Base-by-base conservation (phyloP, 2,888 invertebrate genomes). In the Drosophila demipolita region DNA sequence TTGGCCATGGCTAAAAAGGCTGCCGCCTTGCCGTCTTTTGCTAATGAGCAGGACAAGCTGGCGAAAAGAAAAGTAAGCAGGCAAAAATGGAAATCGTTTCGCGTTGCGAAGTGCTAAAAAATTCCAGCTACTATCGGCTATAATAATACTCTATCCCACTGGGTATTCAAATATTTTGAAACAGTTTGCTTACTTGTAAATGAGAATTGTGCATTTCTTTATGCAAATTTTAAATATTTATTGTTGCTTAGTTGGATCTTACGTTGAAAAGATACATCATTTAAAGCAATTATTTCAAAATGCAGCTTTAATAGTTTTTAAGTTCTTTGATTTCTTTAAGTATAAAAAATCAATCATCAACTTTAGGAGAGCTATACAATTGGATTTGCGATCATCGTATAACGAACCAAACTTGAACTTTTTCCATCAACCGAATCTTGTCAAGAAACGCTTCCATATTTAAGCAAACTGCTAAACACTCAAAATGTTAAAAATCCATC, bases 1-100 rank as follows among this genome's bases (percentile, higher is more conserved):
- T 59, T 72, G 40, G 57, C 73, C 48, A 53, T 48, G 78, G 53
- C 73, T 75, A 75, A 75, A 75, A 80, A 80, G 70, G 77, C 80
- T 74, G 76, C 76, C 75, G 55, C 55, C 12, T 55, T n/a, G 23
- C 38, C 38, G 35, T 63, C 80, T 52, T 66, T 87, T 67, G 86
- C 86, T 87, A 87, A 87, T 87, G 86, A 87, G 86, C 86, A 83
- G 87, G 87, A 87, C 86, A 87, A 87, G 86, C 89, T 84, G 85
- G 82, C 90, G 85, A 89, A 85, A 85, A 89, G 90, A 85, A 85
- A 85, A 85, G 85, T 85, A 82, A 87, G 67, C 75, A 83, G 72
- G 71, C 81, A 69, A 73, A 76, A 80, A 76, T 72, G 82, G 71
- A 82, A 89, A 85, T 70, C 75, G 85, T 75, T 82, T 77, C 73